A percentile compares a stretch with the other conserved stretches of the same genome.
phyloP scores from a whole-genome alignment of 2,797 vertebrate species.

The Pangasius mekongensis region DNA sequence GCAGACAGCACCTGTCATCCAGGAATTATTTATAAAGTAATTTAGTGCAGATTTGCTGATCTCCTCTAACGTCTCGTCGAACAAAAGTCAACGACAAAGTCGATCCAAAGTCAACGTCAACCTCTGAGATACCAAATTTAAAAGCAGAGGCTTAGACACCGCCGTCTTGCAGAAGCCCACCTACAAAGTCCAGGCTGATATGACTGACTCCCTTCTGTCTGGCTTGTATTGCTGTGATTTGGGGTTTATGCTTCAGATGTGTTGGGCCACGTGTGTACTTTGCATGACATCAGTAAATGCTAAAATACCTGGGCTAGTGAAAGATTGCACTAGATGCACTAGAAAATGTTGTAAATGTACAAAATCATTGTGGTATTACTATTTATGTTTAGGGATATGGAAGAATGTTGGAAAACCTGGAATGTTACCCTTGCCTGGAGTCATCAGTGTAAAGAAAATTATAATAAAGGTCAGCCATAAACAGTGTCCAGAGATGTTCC shows the following conservation, averaged over 20 bases:
- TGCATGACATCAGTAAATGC: background rate
- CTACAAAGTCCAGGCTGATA: constrained; percentile 44
- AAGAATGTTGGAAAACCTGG: constrained; percentile 2
- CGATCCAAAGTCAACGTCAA: background rate
- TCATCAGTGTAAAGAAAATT: constrained; percentile 32
- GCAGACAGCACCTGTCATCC: constrained; percentile 58
- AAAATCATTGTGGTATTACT: background rate
- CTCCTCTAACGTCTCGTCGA: background rate
- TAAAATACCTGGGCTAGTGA: background rate
- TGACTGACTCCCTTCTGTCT: constrained; percentile 41
- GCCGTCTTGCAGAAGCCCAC: constrained; percentile 38
- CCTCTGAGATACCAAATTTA: background rate
- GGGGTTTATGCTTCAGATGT: constrained; percentile 9
- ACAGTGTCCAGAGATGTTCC: constrained; percentile 54
- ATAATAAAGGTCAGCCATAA: constrained; percentile 61
- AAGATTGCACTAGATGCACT: background rate
- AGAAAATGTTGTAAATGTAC: background rate
- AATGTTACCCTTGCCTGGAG: background rate
- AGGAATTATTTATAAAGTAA: constrained; percentile 18
- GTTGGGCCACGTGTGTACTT: background rate
- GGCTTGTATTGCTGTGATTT: constrained; percentile 32
- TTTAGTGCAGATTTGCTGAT: constrained; percentile 20
- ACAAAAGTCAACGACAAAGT: background rate
- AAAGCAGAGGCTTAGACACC: constrained; percentile 10
- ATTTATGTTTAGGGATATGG: background rate